Conservation (phyloP, 1,140 invertebrate genomes). For the Lineus longissimus region DNA sequence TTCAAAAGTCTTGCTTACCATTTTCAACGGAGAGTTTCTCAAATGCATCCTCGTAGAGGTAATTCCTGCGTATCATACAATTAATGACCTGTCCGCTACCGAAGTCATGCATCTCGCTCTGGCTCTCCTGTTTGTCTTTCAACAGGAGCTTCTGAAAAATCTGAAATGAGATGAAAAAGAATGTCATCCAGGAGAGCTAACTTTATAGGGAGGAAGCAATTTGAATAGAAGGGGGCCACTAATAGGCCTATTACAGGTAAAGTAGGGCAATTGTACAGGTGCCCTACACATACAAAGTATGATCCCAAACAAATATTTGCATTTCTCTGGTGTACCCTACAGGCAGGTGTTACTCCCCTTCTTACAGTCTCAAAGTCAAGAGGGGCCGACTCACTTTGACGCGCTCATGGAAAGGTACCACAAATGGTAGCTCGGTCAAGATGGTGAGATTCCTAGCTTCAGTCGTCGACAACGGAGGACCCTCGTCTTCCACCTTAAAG, state of each 20-base stretch:
- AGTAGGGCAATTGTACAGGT: too few relatives aligned
- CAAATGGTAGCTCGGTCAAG: conserved; percentile 87
- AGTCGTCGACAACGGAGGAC: conserved; percentile 79
- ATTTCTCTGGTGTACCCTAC: too few relatives aligned
- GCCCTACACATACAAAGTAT: too few relatives aligned
- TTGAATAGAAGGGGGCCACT: not conserved
- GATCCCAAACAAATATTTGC: too few relatives aligned
- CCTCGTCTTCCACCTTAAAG: conserved; percentile 59
- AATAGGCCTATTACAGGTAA: too few relatives aligned
- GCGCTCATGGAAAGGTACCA: conserved; percentile 83
- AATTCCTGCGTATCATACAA: conserved; percentile 79
- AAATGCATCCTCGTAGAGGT: conserved; percentile 96
- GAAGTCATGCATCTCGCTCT: conserved; percentile 69
- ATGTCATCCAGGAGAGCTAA: not conserved
- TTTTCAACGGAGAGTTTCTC: conserved; percentile 88
- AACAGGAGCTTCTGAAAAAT: conserved; percentile 74
- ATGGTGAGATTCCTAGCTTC: conserved; percentile 84
- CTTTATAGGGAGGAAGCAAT: not conserved
- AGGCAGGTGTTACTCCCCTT: too few relatives aligned
- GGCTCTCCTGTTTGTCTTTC: conserved; percentile 69
- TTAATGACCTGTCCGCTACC: conserved; percentile 69
- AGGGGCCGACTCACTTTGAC: conserved; percentile 61
- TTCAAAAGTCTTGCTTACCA: conserved; percentile 58
- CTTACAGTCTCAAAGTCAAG: too few relatives aligned
- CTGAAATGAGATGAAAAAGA: conserved; percentile 45